Conservation (phyloP, 2,888 invertebrate species). For the Hypena proboscidalis region DNA sequence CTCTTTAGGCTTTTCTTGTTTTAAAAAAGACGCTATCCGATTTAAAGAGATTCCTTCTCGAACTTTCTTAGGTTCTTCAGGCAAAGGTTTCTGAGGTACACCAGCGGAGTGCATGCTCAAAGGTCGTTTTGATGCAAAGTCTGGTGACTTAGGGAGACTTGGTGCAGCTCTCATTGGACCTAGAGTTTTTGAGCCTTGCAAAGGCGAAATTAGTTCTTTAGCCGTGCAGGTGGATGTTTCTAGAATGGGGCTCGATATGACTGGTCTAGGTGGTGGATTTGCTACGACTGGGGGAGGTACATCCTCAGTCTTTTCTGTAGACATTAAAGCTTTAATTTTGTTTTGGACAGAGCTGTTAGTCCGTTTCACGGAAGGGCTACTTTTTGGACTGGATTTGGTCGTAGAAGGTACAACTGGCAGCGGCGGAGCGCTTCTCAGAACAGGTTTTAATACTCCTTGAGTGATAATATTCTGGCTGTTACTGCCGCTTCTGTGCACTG, state of each 20-base stretch:
- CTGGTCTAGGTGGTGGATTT: constrained; percentile 89
- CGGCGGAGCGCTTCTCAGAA: constrained; percentile 87
- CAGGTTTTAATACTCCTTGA: constrained; percentile 73
- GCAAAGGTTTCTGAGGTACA: constrained; percentile 73
- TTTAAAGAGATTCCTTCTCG: constrained; percentile 88
- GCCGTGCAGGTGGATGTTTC: constrained; percentile 93
- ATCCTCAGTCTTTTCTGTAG: constrained; percentile 73
- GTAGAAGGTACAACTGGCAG: constrained; percentile 84
- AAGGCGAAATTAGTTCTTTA: constrained; percentile 88
- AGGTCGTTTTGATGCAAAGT: constrained; percentile 79
- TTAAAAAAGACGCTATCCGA: constrained; percentile 91
- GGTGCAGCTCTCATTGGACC: constrained; percentile 87
- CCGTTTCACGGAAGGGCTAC: constrained; percentile 72
- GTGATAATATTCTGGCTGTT: constrained; percentile 66
- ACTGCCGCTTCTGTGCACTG: constrained; percentile 75
- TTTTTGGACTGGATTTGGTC: constrained; percentile 63
- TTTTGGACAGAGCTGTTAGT: constrained; percentile 74
- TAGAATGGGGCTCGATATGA: constrained; percentile 92
- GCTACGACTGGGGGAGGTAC: constrained; percentile 61
- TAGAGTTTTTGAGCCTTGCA: constrained; percentile 86
- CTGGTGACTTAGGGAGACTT: constrained; percentile 70
- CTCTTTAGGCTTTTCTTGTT: constrained; percentile 85
- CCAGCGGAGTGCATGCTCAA: constrained; percentile 76
- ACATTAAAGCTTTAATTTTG: constrained; percentile 76
- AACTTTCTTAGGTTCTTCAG: constrained; percentile 82